Evolutionary conservation across 2,888 invertebrate genomes (phyloP), one percentile per base, ranked within the genome.

Genomic region (Apotomis turbidana): DNA sequence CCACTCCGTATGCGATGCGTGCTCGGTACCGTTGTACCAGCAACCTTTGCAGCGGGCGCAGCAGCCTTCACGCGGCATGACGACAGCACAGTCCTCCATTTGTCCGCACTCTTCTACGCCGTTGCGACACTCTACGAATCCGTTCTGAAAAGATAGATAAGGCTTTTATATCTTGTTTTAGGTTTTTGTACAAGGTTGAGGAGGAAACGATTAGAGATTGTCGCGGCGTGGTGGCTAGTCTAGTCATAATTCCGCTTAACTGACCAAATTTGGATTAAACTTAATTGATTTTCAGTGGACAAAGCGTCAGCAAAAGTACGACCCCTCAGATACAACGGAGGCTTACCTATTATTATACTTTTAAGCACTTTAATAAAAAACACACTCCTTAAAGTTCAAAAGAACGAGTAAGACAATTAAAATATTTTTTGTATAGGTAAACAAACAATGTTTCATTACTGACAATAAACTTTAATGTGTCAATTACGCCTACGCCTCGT

Each of bases 11-110:
- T 97, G 97, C 71, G 97, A 98, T 12, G 94, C 94, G 85, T 96
- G 96, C 74, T 95, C 94, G 4, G 95, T 91, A 38, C 97, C 97
- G 75, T 96, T 96, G 87, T 96, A 95, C 83, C 95, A 94, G 90
- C 98, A 98, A 58, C 97, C 97, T 95, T 97, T 97, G 89, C 98
- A 98, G 83, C 95, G 95, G 77, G 96, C 95, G 85, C 97, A 97
- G 88, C 97, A 97, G 58, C 96, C 96, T 79, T 96, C 95, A 62
- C 95, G 95, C 55, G 95, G 95, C 87, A 96, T 96, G 78, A 96
- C 92, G 88, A 97, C 95, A 81, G 97, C 97, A 83, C 98, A 98
- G 78, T 97, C 97, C 78, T 97, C 97, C 83, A 96, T 95, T 80
- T 95, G 94, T 69, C 97, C 97, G 87, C 99, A 99, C 87, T 94